Evolutionary conservation across 1,140 invertebrate genomes (phyloP).

Genomic region (Wiebesia pumilae): DNA sequence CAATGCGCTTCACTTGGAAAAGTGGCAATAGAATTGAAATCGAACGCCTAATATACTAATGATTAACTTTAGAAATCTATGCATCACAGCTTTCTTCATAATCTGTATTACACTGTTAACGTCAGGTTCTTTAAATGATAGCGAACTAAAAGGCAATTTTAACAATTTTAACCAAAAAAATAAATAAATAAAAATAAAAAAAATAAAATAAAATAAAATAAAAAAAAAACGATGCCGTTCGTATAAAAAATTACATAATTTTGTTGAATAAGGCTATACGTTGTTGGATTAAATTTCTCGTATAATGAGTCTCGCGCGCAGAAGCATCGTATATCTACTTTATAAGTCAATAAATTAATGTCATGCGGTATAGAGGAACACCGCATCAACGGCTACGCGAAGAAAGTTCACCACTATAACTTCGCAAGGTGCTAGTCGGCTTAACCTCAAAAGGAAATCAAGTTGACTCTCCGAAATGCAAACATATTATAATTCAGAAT

Average conservation of each 20-base stretch:
- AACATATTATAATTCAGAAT: constrained; percentile 35
- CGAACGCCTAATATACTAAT: too few relatives aligned
- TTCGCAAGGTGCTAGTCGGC: constrained; percentile 5
- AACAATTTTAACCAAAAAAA: too few relatives aligned
- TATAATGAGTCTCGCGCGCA: not conserved
- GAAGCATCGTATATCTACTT: not conserved
- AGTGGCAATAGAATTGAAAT: too few relatives aligned
- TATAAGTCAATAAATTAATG: constrained; percentile 39
- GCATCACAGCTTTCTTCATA: too few relatives aligned
- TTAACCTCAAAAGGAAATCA: constrained; percentile 22
- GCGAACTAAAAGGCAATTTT: too few relatives aligned
- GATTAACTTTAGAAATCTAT: too few relatives aligned
- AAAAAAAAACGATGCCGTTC: not conserved
- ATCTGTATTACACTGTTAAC: too few relatives aligned
- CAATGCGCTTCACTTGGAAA: too few relatives aligned
- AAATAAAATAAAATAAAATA: too few relatives aligned
- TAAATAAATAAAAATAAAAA: too few relatives aligned
- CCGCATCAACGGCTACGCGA: not conserved
- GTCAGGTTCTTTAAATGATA: too few relatives aligned
- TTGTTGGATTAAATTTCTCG: not conserved
- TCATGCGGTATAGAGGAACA: not conserved
- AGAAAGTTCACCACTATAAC: not conserved
- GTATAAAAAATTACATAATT: not conserved
- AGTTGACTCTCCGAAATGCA: not conserved
- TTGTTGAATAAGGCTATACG: not conserved